phyloP scores from a whole-genome alignment of 2,888 invertebrate species.

The Ichneumon xanthorius region DNA sequence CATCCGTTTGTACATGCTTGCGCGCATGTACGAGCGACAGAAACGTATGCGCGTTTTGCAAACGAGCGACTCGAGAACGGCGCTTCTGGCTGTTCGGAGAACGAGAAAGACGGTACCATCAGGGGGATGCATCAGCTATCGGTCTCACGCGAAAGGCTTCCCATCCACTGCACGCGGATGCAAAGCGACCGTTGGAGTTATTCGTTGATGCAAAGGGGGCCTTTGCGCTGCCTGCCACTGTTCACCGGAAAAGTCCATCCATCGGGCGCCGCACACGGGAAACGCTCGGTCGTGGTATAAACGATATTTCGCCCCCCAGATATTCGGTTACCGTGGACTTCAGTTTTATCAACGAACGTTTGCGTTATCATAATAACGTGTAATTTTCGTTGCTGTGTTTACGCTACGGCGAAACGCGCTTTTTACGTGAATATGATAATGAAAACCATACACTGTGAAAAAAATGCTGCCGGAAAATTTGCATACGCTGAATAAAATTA shows the following conservation, averaged over 20 bases:
- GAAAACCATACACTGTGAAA: too few relatives aligned
- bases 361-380: too few relatives aligned
- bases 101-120: background rate
- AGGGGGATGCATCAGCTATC: background rate
- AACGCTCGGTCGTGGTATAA: background rate
- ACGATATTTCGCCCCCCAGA: background rate
- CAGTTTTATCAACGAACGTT: background rate
- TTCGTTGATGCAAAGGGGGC: constrained; percentile 5
- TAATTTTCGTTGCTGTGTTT: too few relatives aligned
- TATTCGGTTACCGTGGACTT: background rate
- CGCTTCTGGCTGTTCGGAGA: background rate
- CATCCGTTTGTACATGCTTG: too few relatives aligned
- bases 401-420: too few relatives aligned
- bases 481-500: too few relatives aligned
- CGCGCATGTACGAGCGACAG: background rate
- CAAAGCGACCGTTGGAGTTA: background rate
- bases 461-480: too few relatives aligned
- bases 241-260: background rate
- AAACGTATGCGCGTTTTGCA: background rate
- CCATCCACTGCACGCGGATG: background rate
- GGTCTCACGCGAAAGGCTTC: background rate
- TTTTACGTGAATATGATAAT: too few relatives aligned
- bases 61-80: too few relatives aligned
- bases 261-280: background rate
- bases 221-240: background rate